A percentile compares a stretch with the other conserved stretches of the same genome.
Conservation (phyloP, 2,797 vertebrate species). For the Ambastaia sidthimunki region DNA sequence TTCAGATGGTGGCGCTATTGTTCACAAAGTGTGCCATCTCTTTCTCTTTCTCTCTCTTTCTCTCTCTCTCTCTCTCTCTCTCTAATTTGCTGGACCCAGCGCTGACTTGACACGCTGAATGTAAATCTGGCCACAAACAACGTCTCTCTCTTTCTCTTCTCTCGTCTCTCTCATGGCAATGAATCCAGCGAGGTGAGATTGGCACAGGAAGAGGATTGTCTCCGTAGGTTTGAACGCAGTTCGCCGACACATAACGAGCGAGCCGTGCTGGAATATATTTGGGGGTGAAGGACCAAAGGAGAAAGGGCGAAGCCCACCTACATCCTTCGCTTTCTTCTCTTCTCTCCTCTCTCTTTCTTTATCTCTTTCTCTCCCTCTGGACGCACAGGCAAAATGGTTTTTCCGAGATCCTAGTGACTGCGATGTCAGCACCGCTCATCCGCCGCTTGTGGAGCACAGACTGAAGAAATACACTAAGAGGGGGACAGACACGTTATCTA, state of each 20-base stretch:
- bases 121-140: conserved; percentile 64
- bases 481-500: background rate
- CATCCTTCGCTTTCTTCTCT: conserved; percentile 9
- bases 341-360: background rate
- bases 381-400: conserved; percentile 36
- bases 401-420: conserved; percentile 36
- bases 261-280: conserved; percentile 67
- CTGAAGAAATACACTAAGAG: conserved; percentile 40
- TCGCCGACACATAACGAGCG: conserved; percentile 75
- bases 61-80: conserved; percentile 54
- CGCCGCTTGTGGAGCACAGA: conserved; percentile 49
- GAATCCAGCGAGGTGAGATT: conserved; percentile 54
- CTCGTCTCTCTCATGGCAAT: conserved; percentile 34
- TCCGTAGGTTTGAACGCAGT: conserved; percentile 59
- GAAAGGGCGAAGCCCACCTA: conserved; percentile 38
- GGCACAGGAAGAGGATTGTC: conserved; percentile 58
- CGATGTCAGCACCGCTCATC: conserved; percentile 49
- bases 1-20: conserved; percentile 69
- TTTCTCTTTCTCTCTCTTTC: conserved; percentile 32
- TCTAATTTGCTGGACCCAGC: conserved; percentile 58
- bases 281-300: conserved; percentile 51
- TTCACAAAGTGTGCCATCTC: conserved; percentile 67
- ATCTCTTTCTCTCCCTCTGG: conserved; percentile 10
- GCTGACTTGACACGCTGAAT: conserved; percentile 73
- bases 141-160: conserved; percentile 45